These are phyloP conservation scores for Pongo abelii DNA, from an alignment of 2,113 vertebrate genomes.

Conservation along the genomic window DNA sequence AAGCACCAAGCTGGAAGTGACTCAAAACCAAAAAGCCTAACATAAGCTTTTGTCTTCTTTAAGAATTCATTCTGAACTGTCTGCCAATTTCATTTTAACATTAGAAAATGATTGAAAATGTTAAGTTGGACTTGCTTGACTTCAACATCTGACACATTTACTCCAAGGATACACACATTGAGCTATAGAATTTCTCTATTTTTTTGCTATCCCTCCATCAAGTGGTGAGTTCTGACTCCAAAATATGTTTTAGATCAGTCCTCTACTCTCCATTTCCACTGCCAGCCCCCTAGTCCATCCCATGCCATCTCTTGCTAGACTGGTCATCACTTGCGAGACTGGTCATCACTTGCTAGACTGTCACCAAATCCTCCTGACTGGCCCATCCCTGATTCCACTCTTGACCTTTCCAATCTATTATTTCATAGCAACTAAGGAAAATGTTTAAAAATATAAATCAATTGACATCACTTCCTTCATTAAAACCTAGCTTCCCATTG, in stretches of 20 bases:
- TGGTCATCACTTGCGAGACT: not conserved
- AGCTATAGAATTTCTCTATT: not conserved
- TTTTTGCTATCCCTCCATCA: not conserved
- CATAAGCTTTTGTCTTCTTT: not conserved
- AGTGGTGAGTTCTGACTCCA: not conserved
- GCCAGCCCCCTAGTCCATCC: no score
- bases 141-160: not conserved
- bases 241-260: not conserved
- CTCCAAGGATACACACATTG: not conserved
- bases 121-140: not conserved
- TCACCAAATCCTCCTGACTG: not conserved
- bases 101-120: not conserved
- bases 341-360: not conserved
- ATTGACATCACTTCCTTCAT: not conserved
- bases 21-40: not conserved
- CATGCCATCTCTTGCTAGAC: accelerated
- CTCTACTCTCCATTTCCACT: not conserved
- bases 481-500: not conserved
- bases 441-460: not conserved
- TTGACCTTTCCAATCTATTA: not conserved
- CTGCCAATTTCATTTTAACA: not conserved
- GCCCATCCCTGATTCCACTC: not conserved
- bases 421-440: not conserved
- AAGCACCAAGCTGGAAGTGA: not conserved
- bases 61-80: not conserved